Conservation (phyloP, 1,140 invertebrate genomes). For the Ostrea edulis region DNA sequence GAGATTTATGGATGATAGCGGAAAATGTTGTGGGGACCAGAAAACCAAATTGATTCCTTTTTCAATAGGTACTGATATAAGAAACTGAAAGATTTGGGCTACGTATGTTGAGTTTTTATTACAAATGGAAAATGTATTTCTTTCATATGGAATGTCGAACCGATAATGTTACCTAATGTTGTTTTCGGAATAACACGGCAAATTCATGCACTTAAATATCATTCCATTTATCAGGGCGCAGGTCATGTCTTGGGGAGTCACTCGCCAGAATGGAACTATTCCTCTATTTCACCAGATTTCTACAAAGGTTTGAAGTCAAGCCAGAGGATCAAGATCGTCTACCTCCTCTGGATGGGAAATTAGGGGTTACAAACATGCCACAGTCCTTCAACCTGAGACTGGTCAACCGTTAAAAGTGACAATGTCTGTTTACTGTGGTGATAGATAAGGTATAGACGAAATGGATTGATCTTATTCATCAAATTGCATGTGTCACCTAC, state of each 20-base stretch:
- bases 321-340: neutral
- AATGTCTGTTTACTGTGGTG: too few relatives aligned
- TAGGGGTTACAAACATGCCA: neutral
- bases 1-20: slow-evolving; percentile 78
- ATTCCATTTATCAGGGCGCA: too few relatives aligned
- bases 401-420: neutral
- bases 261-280: slow-evolving; percentile 73
- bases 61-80: slow-evolving; percentile 52
- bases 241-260: slow-evolving; percentile 67
- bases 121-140: too few relatives aligned
- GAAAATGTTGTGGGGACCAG: slow-evolving; percentile 31
- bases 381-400: neutral
- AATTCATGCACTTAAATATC: too few relatives aligned
- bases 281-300: slow-evolving; percentile 64
- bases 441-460: too few relatives aligned
- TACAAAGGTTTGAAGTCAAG: slow-evolving; percentile 78
- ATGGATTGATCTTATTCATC: too few relatives aligned
- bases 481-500: too few relatives aligned
- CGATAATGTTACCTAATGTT: too few relatives aligned
- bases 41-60: slow-evolving; percentile 62
- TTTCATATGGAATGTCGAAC: too few relatives aligned
- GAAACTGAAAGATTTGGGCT: too few relatives aligned
- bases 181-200: too few relatives aligned
- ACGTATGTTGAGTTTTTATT: too few relatives aligned
- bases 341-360: neutral